Conservation (phyloP, 2,797 vertebrate genomes). For the Thripadectes ignobilis region DNA sequence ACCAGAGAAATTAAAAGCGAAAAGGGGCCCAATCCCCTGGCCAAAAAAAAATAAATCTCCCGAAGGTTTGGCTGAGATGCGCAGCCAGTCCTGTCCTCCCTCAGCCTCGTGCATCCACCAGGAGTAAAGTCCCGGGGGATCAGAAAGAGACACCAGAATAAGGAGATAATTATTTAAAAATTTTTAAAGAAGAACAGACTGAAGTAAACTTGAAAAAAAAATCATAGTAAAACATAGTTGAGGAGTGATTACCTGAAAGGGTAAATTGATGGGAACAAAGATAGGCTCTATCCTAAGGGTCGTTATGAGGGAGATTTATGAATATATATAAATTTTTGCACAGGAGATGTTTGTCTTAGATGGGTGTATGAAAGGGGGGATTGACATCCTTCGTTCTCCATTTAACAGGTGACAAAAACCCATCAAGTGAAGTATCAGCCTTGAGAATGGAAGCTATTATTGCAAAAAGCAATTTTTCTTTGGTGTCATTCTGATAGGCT, state of each 20-base stretch:
- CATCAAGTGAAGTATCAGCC: background rate
- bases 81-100: background rate
- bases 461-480: conserved; percentile 8
- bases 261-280: background rate
- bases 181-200: background rate
- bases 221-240: background rate
- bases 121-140: background rate
- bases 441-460: conserved; percentile 12
- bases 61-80: background rate
- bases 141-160: background rate
- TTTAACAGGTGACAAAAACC: conserved; percentile 12
- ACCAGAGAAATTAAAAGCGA: background rate
- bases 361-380: background rate
- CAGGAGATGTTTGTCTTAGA: background rate
- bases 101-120: background rate
- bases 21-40: background rate
- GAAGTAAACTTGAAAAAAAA: background rate
- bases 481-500: background rate
- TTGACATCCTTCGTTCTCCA: background rate
- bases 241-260: background rate
- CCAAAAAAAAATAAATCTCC: background rate
- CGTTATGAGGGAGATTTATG: background rate
- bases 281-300: background rate
- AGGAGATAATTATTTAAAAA: background rate
- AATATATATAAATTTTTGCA: background rate